Evolutionary conservation across 2,113 vertebrate genomes (phyloP).

Genomic region (Nothobranchius furzeri): DNA sequence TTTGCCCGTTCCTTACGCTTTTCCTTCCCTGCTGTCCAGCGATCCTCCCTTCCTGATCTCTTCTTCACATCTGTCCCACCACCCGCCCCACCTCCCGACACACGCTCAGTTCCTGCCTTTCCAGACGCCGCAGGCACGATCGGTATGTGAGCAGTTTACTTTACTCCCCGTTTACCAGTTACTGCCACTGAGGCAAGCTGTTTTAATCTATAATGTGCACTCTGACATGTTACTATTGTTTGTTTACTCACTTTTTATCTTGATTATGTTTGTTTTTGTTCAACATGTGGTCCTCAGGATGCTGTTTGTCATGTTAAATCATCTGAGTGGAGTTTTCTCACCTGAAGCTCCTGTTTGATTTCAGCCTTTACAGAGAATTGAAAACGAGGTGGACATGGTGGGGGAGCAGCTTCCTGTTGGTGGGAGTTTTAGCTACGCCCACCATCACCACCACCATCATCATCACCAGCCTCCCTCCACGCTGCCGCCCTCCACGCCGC

Average conservation of each 20-base stretch:
- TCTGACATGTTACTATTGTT: no score
- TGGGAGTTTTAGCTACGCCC: conserved; percentile 88
- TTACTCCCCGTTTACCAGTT: no score
- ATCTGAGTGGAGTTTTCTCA: no score
- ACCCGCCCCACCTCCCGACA: conserved; percentile 89
- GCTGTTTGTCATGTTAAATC: no score
- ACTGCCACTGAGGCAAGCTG: no score
- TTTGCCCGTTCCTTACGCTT: conserved; percentile 94
- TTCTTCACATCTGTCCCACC: conserved; percentile 91
- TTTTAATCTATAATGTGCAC: no score
- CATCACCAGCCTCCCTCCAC: conserved; percentile 84
- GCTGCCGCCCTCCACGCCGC: conserved; percentile 89
- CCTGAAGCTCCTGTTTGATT: neutral
- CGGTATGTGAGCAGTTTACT: conserved; percentile 78
- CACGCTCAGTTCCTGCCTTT: conserved; percentile 95
- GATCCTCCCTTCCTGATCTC: conserved; percentile 95
- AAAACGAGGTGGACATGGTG: conserved; percentile 95
- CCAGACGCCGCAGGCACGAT: conserved; percentile 93
- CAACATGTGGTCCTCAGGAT: no score
- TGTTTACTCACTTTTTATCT: no score
- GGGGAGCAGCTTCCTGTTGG: conserved; percentile 94
- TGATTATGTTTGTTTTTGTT: no score
- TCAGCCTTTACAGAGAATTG: conserved; percentile 95
- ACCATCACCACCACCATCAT: conserved; percentile 82
- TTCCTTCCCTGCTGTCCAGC: conserved; percentile 93